Evolutionary conservation across 2,797 vertebrate genomes (phyloP), one percentile per base, ranked within the genome.

Genomic region (Crocidura indochinensis): DNA sequence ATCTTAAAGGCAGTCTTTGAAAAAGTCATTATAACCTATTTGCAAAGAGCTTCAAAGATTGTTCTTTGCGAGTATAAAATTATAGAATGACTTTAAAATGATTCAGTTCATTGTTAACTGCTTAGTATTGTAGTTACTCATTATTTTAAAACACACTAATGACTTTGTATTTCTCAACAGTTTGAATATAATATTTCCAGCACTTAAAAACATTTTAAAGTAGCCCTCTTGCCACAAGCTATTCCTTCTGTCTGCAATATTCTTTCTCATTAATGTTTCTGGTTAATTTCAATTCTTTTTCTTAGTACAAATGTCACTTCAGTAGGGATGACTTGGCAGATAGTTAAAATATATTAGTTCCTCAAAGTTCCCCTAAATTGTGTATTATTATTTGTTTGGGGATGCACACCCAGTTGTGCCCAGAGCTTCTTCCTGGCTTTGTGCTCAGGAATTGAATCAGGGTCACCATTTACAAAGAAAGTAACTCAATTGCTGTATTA

Each of bases 1-100:
- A 26, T 68, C 26, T 73, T 87, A 86, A 87, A 87, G 26, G 19
- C 56, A 68, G 76, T 87, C 53, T 84, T 92, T 91, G 82, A 91
- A 77, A 79, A 87, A 67, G 22, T 83, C 38, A 29, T 79, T 84
- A 83, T 72, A 4, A 10, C 26, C 44, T 67, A 38, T 90, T 69
- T 62, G 3, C 38, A 68, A n/a, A 92, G 46, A 56, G 5, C 31
- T 87, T 84, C 44, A n/a, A 81, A 90, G 51, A 62, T 64, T 64
- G 19, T 82, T 65, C 60, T 47, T 77, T 69, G 14, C 76, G n/a
- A 60, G 44, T 81, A 87, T 79, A 6, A 77, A 87, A 44, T 83
- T 79, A 46, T 24, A 64, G 47, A 80, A 79, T 38, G 64, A n/a
- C 46, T 88, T 88, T 68, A 64, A 83, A 81, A 56, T 67, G 51